These are phyloP conservation scores for Chiridota heheva DNA, from an alignment of 35 echinoderm and acorn worm species.

Conservation along the genomic window DNA sequence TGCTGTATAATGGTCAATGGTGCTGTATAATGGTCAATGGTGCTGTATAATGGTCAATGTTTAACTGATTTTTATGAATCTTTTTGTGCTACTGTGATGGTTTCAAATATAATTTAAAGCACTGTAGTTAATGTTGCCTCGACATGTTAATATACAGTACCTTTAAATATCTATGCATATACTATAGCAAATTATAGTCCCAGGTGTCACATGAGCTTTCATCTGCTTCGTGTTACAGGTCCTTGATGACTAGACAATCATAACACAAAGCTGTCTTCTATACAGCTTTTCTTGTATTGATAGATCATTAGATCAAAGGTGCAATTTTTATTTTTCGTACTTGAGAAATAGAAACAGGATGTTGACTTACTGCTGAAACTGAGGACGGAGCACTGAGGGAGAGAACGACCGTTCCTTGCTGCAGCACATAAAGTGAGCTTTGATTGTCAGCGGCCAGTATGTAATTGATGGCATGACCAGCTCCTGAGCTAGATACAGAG, in stretches of 20 bases:
- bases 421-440: conserved; percentile 78
- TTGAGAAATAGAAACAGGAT: background rate
- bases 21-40: no score
- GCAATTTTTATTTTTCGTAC: background rate
- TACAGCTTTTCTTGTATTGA: background rate
- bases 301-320: no score
- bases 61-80: no score
- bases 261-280: background rate
- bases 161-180: no score
- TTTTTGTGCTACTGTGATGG: no score
- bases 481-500: conserved; percentile 48
- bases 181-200: no score
- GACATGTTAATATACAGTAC: no score
- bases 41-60: no score
- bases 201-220: background rate
- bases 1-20: no score
- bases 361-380: conserved; percentile 79
- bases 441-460: conserved; percentile 78
- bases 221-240: background rate
- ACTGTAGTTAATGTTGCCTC: no score
- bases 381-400: conserved; percentile 42
- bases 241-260: background rate
- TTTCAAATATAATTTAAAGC: no score
- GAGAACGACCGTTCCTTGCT: conserved; percentile 82
- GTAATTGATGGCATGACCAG: conserved; percentile 84